phyloP scores from a whole-genome alignment of 2,888 invertebrate species.

The Agrotis exclamationis region DNA sequence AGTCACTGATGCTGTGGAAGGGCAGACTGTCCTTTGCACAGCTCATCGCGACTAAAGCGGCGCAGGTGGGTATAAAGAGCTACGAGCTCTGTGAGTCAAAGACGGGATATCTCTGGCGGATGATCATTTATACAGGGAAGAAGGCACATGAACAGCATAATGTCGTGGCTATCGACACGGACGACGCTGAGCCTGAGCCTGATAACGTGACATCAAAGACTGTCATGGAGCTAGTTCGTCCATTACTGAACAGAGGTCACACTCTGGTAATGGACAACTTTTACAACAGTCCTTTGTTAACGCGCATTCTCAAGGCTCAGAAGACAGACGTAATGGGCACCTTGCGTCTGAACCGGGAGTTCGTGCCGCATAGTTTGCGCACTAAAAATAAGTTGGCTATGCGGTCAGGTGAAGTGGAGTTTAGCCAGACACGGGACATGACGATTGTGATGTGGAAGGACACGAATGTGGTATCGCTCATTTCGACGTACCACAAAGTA shows the following conservation, averaged over 20 bases:
- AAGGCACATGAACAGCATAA: background rate
- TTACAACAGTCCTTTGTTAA: no score
- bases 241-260: background rate
- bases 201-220: background rate
- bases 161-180: constrained; percentile 1
- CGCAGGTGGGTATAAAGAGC: background rate
- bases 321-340: no score
- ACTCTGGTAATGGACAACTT: no score
- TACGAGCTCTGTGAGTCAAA: background rate
- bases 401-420: no score
- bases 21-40: constrained; percentile 1
- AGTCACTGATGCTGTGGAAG: background rate
- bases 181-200: background rate
- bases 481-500: no score
- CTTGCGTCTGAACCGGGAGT: no score
- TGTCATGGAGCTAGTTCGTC: background rate
- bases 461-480: no score
- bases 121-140: background rate
- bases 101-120: background rate
- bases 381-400: no score
- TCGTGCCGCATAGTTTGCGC: no score
- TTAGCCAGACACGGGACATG: no score
- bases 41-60: background rate
- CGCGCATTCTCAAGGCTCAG: no score
- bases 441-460: no score